These are phyloP conservation scores for Iguana delicatissima DNA, from an alignment of 2,797 vertebrate species.

Conservation along the genomic window DNA sequence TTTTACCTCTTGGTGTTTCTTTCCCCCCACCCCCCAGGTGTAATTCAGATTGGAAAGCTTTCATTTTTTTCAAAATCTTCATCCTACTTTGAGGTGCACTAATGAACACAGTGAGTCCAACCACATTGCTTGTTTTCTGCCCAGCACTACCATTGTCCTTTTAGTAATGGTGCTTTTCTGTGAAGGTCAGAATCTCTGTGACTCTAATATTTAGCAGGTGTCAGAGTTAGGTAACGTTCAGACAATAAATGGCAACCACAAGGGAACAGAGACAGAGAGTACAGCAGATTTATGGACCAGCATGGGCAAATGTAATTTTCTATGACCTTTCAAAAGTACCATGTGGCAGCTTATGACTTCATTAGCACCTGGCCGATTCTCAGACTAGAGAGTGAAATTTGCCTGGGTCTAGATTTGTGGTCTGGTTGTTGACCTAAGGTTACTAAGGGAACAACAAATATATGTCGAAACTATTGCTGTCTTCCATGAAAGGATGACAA, in stretches of 20 bases:
- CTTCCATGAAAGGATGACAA: not conserved
- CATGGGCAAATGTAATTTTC: slow-evolving; percentile 60
- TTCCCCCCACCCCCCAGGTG: not conserved
- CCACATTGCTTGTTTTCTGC: slow-evolving; percentile 35
- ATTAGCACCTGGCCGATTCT: slow-evolving; percentile 44
- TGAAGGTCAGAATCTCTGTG: slow-evolving; percentile 60
- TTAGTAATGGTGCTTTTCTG: slow-evolving; percentile 34
- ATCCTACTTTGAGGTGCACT: slow-evolving; percentile 17
- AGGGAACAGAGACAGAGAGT: slow-evolving; percentile 35
- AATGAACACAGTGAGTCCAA: not conserved
- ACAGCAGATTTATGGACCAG: slow-evolving; percentile 52
- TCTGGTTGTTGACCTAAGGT: not conserved
- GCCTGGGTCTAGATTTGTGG: slow-evolving; percentile 39
- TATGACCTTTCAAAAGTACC: slow-evolving; percentile 58
- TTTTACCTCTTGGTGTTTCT: not conserved
- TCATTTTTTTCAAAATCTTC: not conserved
- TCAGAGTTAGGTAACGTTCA: slow-evolving; percentile 73
- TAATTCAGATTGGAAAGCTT: slow-evolving; percentile 34
- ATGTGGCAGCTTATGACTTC: slow-evolving; percentile 24
- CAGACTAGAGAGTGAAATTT: slow-evolving; percentile 32
- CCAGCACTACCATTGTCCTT: slow-evolving; percentile 35
- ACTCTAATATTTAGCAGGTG: slow-evolving; percentile 59
- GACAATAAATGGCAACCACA: slow-evolving; percentile 51
- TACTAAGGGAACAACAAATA: not conserved
- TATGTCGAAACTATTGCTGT: not conserved